Percentiles rank a stretch among this genome's conserved stretches.
These are phyloP conservation scores for Polypterus bichir DNA, from an alignment of 2,113 vertebrate species.

Conservation along the genomic window DNA sequence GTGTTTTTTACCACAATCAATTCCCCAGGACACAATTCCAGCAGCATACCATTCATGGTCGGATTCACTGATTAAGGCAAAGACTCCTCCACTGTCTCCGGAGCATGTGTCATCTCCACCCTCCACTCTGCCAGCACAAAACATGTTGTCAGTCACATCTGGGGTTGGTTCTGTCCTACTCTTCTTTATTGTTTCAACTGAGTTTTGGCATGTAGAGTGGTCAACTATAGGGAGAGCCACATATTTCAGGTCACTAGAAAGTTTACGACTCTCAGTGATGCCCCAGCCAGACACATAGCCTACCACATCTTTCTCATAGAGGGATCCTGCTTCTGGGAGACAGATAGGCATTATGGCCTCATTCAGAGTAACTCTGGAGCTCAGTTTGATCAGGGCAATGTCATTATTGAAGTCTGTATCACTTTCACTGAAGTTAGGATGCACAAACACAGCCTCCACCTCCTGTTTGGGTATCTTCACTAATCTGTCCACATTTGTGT, in stretches of 20 bases:
- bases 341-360: slow-evolving; percentile 40
- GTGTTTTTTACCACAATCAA: slow-evolving; percentile 18
- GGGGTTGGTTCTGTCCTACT: neutral
- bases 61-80: slow-evolving; percentile 8
- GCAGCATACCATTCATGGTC: slow-evolving; percentile 22
- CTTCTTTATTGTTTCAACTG: accelerated
- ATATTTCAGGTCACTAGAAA: slow-evolving; percentile 27
- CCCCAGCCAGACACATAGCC: slow-evolving; percentile 36
- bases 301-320: slow-evolving; percentile 24
- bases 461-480: accelerated
- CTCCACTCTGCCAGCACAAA: slow-evolving; percentile 34
- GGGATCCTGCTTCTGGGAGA: slow-evolving; percentile 23
- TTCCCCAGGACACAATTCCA: slow-evolving; percentile 40
- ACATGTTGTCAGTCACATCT: slow-evolving; percentile 35
- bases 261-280: accelerated
- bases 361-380: slow-evolving; percentile 22
- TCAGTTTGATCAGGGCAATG: slow-evolving; percentile 38
- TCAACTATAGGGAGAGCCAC: slow-evolving; percentile 30
- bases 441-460: slow-evolving; percentile 10
- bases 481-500: neutral
- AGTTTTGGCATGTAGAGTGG: slow-evolving; percentile 16
- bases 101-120: slow-evolving; percentile 29
- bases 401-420: slow-evolving; percentile 30
- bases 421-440: slow-evolving; percentile 26
- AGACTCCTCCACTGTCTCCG: slow-evolving; percentile 31